These are phyloP conservation scores for Drosophila suzukii DNA, from an alignment of 1,140 invertebrate genomes.

Conservation along the genomic window DNA sequence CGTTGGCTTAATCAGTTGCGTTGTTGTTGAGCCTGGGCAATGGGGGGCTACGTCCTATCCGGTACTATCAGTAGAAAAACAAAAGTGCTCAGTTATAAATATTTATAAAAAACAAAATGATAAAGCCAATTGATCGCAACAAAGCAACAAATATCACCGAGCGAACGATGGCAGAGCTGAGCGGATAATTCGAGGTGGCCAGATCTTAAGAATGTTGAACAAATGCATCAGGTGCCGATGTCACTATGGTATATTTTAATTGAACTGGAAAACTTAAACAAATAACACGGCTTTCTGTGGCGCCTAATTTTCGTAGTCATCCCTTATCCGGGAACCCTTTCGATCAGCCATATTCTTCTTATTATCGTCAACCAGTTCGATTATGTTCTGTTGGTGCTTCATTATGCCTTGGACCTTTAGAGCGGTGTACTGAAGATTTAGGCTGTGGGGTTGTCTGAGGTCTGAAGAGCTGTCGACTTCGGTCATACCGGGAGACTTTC, in stretches of 20 bases:
- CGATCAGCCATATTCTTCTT: neutral
- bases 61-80: conserved; percentile 35
- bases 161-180: neutral
- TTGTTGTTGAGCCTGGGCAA: conserved; percentile 13
- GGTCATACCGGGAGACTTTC: neutral
- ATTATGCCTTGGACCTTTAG: conserved; percentile 2
- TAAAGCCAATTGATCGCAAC: conserved; percentile 12
- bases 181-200: neutral
- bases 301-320: neutral
- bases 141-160: conserved; percentile 8
- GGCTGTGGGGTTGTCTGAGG: neutral
- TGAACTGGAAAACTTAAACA: neutral
- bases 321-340: neutral
- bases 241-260: neutral
- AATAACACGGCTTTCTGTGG: too few species aligned
- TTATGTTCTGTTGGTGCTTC: conserved; percentile 6
- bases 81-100: conserved; percentile 24
- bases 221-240: neutral
- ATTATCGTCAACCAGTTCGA: neutral
- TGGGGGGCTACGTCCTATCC: neutral
- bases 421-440: neutral
- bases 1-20: conserved; percentile 20
- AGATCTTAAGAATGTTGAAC: too few species aligned
- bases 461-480: conserved; percentile 5
- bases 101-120: conserved; percentile 31